These are phyloP conservation scores for Planococcus citri DNA, from an alignment of 1,140 invertebrate species.

Conservation along the genomic window DNA sequence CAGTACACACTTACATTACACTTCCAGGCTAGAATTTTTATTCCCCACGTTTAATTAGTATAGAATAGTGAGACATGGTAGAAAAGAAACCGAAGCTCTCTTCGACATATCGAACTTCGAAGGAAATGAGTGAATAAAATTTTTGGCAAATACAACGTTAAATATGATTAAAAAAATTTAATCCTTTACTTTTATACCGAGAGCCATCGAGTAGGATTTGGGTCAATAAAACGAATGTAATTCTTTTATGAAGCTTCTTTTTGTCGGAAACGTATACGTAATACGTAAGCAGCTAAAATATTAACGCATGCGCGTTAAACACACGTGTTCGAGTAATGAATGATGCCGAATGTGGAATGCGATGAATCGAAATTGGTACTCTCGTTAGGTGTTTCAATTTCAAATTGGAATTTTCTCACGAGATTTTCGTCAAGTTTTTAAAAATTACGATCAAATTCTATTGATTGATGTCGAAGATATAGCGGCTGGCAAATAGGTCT, in stretches of 20 bases:
- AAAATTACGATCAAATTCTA: no score
- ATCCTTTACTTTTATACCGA: background rate
- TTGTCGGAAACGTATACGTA: background rate
- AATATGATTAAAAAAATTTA: background rate
- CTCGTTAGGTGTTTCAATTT: no score
- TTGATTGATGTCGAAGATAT: no score
- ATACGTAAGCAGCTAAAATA: background rate
- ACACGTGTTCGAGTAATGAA: background rate
- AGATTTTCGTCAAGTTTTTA: no score
- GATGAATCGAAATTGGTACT: no score
- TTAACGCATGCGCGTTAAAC: background rate
- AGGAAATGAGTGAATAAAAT: no score
- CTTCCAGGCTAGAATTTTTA: background rate
- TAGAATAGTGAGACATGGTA: no score
- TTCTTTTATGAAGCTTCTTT: background rate
- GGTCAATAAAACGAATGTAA: background rate
- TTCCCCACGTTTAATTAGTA: background rate
- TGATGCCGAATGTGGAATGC: background rate
- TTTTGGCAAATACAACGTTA: background rate
- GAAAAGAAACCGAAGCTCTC: no score
- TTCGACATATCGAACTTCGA: no score
- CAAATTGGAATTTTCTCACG: no score
- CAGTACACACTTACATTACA: no score
- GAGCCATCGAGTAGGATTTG: background rate
- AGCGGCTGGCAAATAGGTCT: no score